A percentile compares a stretch with the other conserved stretches of the same genome.
phyloP scores from a whole-genome alignment of 2,797 vertebrate species.

The Enteromius viviparus region DNA sequence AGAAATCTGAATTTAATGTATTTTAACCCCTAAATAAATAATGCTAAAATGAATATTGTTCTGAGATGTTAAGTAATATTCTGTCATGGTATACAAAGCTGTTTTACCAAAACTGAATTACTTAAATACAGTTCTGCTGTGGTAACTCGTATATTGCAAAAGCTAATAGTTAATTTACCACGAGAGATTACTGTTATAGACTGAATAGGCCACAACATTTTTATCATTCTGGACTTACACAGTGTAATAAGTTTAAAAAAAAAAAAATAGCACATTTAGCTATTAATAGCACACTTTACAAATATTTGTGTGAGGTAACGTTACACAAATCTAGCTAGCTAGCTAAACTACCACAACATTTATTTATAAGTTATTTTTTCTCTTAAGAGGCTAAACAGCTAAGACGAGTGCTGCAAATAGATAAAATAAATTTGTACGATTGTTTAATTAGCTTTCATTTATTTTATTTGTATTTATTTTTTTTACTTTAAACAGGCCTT shows the following conservation, averaged over 20 bases:
- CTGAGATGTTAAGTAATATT: background rate
- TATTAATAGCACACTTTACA: background rate
- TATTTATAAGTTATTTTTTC: background rate
- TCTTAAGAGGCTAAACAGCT: background rate
- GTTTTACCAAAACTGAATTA: background rate
- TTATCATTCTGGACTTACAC: background rate
- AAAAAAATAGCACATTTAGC: background rate
- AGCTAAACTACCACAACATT: background rate
- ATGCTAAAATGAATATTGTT: background rate
- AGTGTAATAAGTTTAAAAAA: background rate
- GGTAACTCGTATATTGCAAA: background rate
- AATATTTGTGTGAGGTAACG: background rate
- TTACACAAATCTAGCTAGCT: background rate
- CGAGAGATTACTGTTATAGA: background rate
- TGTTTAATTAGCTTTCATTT: background rate
- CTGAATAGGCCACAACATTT: background rate
- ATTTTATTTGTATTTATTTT: background rate
- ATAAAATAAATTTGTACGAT: background rate
- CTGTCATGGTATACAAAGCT: background rate
- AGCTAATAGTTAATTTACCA: no score
- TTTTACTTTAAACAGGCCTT: background rate
- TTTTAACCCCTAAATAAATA: background rate
- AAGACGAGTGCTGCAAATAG: background rate
- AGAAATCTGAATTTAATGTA: constrained; percentile 11
- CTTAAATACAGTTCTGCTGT: background rate